Evolutionary conservation across 92 coral and sea anemone genomes (phyloP), one percentile per base, ranked within the genome.

Genomic region (Anthopleura xanthogrammica): DNA sequence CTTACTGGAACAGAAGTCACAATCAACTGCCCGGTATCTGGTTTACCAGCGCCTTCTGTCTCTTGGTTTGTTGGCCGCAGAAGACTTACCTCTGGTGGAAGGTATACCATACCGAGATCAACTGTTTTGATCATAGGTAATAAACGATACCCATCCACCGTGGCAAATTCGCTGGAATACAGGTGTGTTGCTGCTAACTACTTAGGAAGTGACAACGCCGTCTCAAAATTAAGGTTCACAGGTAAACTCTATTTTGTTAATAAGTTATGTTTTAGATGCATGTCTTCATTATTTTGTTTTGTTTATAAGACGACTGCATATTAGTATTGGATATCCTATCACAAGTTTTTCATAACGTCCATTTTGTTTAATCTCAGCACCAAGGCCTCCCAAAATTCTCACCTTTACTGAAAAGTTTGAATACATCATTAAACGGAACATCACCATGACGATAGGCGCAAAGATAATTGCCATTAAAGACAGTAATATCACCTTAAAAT

Each of bases 1-100:
- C 88, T 94, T 41, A 94, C 95, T 1, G 83, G 72, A 60, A 83
- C 98, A 56, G 78, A 87, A 83, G 89, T 94, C 39, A 91, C 92
- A 16, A 87, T 94, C 46, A 24, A 40, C 39, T 94, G 98, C 42
- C 95, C 87, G 9, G 95, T 87, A 22, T 2, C 60, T 22, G 98
- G 95, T 9, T 82, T 92, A 64, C 98, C 98, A 16, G 54, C 56
- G 52, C 95, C 98, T n/a, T 52, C 57, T 19, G 90, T 94, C 54
- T 66, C 82, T 76, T 94, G 98, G 98, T 78, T 70, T 56, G 88
- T 83, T n/a, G 78, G 87, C 50, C 79, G 87, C 40, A 72, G 78
- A 39, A 71, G 73, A 19, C n/a, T 94, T 7, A 60, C 68, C 7
- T 72, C 75, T 29, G 87, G 90, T 41, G 87, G 79, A 43, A 82